These are phyloP conservation scores for Octodon degus DNA, from an alignment of 2,113 vertebrate genomes.

Conservation along the genomic window DNA sequence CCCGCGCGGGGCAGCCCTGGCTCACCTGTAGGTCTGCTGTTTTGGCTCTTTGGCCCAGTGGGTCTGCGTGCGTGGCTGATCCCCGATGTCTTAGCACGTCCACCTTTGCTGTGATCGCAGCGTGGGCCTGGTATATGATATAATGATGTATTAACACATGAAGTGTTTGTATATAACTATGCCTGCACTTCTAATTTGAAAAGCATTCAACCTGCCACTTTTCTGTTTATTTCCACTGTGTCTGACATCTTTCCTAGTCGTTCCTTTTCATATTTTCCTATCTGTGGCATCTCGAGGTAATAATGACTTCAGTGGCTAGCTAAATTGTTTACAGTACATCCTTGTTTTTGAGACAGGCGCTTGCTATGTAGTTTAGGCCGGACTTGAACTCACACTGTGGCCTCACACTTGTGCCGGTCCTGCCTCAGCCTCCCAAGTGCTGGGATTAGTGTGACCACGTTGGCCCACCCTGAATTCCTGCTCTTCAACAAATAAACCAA, in stretches of 20 bases:
- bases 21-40: neutral
- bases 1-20: neutral
- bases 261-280: neutral
- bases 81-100: neutral
- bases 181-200: neutral
- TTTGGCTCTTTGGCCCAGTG: neutral
- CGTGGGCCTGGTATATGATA: neutral
- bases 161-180: neutral
- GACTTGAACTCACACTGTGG: neutral
- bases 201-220: neutral
- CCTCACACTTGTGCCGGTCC: neutral
- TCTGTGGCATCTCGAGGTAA: neutral
- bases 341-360: neutral
- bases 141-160: neutral
- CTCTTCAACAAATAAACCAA: neutral
- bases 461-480: fast-evolving
- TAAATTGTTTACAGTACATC: neutral
- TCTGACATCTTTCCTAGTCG: neutral
- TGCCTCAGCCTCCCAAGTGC: neutral
- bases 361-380: neutral
- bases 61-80: neutral
- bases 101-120: neutral
- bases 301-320: neutral
- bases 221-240: neutral
- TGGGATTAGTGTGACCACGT: neutral